A percentile compares a stretch with the other conserved stretches of the same genome.
phyloP scores from a whole-genome alignment of 2,888 invertebrate species.

The Orthosia cruda region DNA sequence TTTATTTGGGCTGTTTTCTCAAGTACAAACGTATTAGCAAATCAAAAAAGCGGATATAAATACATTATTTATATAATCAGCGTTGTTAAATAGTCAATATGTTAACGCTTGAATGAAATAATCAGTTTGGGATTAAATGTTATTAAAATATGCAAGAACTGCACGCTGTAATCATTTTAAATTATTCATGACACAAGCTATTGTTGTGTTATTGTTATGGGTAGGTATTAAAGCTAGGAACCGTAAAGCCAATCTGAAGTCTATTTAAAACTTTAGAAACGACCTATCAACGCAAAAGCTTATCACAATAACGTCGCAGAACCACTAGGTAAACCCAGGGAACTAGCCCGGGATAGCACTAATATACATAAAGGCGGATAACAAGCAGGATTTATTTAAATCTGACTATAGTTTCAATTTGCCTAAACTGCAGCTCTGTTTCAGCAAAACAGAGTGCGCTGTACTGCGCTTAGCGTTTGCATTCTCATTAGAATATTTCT shows the following conservation, averaged over 20 bases:
- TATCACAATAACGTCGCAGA: no score
- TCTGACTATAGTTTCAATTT: slow-evolving; percentile 68
- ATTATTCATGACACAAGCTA: slow-evolving; percentile 45
- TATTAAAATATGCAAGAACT: slow-evolving; percentile 50
- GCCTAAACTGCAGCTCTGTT: slow-evolving; percentile 69
- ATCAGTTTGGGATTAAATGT: slow-evolving; percentile 47
- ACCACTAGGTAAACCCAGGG: slow-evolving; percentile 22
- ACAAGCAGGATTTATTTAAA: slow-evolving; percentile 56
- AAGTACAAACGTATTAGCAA: slow-evolving; percentile 4
- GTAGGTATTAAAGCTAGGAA: slow-evolving; percentile 9
- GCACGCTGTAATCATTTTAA: slow-evolving; percentile 55
- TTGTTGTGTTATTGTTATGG: slow-evolving; percentile 17
- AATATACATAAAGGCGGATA: slow-evolving; percentile 43
- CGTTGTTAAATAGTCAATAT: slow-evolving; percentile 28
- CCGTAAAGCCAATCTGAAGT: slow-evolving; percentile 15
- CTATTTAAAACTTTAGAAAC: slow-evolving; percentile 28
- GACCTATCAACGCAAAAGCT: slow-evolving; percentile 27
- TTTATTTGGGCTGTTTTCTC: background rate
- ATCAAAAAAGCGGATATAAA: slow-evolving; percentile 18
- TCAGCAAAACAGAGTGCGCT: slow-evolving; percentile 69
- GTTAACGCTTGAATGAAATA: slow-evolving; percentile 29
- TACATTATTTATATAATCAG: slow-evolving; percentile 11
- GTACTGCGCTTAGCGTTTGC: slow-evolving; percentile 78
- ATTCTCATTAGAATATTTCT: slow-evolving; percentile 80
- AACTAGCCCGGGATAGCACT: slow-evolving; percentile 23